phyloP scores from a whole-genome alignment of 2,888 invertebrate genomes.

The Ernsta delagoae region DNA sequence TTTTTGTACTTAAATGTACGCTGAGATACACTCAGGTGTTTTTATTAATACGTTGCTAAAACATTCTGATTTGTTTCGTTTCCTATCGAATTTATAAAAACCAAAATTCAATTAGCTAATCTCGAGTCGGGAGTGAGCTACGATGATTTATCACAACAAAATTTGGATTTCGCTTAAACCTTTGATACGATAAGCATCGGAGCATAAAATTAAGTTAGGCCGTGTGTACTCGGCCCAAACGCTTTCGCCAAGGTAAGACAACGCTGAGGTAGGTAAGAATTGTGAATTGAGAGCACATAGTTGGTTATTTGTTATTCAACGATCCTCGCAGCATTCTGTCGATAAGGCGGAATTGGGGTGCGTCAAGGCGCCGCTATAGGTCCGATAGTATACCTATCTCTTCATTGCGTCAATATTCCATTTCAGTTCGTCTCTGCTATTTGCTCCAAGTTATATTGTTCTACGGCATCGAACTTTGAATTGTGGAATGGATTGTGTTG shows the following conservation, averaged over 20 bases:
- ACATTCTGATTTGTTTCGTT: no score
- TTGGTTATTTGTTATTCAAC: conserved; percentile 40
- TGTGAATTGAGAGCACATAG: conserved; percentile 37
- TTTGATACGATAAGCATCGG: conserved; percentile 34
- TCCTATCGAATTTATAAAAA: neutral
- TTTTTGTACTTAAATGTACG: no score
- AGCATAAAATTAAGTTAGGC: conserved; percentile 37
- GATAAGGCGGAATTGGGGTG: conserved; percentile 34
- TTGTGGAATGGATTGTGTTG: neutral
- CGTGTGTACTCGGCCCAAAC: conserved; percentile 27
- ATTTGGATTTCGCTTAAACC: conserved; percentile 25
- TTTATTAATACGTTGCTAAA: no score
- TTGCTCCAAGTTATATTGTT: conserved; percentile 10
- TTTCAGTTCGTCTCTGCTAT: neutral
- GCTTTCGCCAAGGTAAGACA: conserved; percentile 32
- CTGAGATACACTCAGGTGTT: no score
- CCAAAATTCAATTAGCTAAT: neutral
- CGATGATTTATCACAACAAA: conserved; percentile 24
- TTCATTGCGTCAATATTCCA: conserved; percentile 5
- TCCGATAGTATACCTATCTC: no score
- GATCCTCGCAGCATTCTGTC: conserved; percentile 33
- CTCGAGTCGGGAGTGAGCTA: conserved; percentile 3
- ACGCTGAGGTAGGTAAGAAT: conserved; percentile 33
- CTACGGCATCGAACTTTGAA: neutral
- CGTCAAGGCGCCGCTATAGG: neutral